A percentile compares a stretch with the other conserved stretches of the same genome.
These are phyloP conservation scores for Maconellicoccus hirsutus DNA, from an alignment of 1,140 invertebrate genomes.

Conservation along the genomic window DNA sequence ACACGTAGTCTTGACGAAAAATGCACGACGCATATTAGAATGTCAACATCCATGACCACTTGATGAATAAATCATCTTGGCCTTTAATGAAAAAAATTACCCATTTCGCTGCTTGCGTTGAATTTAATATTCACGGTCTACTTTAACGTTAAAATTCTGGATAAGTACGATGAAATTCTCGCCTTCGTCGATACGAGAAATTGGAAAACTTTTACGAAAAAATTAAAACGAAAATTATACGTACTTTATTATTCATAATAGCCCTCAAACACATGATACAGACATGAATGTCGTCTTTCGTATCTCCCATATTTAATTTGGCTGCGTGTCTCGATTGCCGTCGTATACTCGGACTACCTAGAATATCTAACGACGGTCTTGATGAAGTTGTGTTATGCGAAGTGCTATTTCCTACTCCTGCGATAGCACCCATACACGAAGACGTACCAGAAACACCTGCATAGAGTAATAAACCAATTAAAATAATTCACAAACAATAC, in stretches of 20 bases:
- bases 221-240: slow-evolving; percentile 13
- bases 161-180: no score
- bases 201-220: no score
- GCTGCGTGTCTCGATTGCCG: slow-evolving; percentile 71
- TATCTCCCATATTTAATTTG: slow-evolving; percentile 91
- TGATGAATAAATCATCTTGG: no score
- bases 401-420: slow-evolving; percentile 13
- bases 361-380: slow-evolving; percentile 33
- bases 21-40: no score
- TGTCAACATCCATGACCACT: no score
- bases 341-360: slow-evolving; percentile 56
- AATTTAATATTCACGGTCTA: no score
- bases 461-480: background rate
- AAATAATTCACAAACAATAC: no score
- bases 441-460: background rate
- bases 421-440: slow-evolving; percentile 11
- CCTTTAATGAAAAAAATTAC: no score
- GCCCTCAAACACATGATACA: slow-evolving; percentile 98
- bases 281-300: slow-evolving; percentile 97
- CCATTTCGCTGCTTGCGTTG: no score
- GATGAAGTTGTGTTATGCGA: slow-evolving; percentile 18
- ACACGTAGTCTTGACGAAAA: no score
- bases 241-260: slow-evolving; percentile 99
- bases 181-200: no score
- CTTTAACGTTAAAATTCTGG: no score